Conservation (phyloP, 2,113 vertebrate species). For the Helogale parvula region DNA sequence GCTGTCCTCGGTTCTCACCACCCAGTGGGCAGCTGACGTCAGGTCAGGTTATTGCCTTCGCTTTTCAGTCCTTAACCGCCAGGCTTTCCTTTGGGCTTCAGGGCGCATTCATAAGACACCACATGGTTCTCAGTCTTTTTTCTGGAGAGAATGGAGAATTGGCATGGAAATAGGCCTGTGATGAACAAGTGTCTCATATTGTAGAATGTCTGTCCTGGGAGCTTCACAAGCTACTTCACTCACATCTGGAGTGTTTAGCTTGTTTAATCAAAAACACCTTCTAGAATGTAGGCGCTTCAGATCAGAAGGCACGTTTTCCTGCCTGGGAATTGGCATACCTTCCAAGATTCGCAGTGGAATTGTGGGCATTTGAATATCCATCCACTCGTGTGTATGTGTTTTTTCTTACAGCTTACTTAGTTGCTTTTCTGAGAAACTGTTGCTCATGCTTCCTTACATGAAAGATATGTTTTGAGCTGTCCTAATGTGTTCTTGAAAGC, state of each 20-base stretch:
- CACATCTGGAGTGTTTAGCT: background rate
- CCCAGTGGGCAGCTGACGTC: slow-evolving; percentile 56
- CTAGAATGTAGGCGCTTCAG: background rate
- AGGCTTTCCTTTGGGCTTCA: slow-evolving; percentile 75
- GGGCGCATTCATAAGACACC: slow-evolving; percentile 61
- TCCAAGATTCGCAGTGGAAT: rapidly evolving
- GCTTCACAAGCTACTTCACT: background rate
- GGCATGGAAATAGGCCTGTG: slow-evolving; percentile 59
- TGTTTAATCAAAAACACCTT: background rate
- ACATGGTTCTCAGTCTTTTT: slow-evolving; percentile 55
- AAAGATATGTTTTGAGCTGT: background rate
- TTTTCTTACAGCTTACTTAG: background rate
- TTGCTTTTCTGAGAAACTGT: background rate
- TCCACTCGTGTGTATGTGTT: background rate
- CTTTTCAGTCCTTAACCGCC: slow-evolving; percentile 78
- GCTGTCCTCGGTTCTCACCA: slow-evolving; percentile 50
- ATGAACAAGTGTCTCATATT: background rate
- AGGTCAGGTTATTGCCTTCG: slow-evolving; percentile 75
- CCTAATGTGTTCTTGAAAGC: background rate
- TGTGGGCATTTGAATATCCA: background rate
- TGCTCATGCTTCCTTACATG: background rate
- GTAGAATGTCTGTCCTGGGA: background rate
- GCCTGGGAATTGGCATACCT: background rate
- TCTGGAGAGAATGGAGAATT: slow-evolving; percentile 69
- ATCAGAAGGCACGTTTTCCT: background rate